Conservation (phyloP, 2,113 vertebrate species). For the Otocyon megalotis region DNA sequence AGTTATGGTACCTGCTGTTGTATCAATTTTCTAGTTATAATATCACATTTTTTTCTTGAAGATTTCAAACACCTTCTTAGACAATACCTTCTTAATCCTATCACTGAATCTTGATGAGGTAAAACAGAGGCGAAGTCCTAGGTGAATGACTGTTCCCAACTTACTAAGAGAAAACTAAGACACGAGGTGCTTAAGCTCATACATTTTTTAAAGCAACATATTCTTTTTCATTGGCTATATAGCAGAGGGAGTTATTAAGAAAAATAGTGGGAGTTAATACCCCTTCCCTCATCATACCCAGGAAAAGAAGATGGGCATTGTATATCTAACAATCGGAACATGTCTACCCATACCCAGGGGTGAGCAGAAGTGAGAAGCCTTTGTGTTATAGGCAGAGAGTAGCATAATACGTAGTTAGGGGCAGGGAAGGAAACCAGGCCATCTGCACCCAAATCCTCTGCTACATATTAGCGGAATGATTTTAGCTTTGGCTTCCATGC, state of each 20-base stretch:
- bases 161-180: constrained; percentile 52
- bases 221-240: neutral
- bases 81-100: constrained; percentile 7
- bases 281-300: neutral
- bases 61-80: constrained; percentile 60
- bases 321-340: neutral
- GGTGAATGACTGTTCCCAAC: constrained; percentile 18
- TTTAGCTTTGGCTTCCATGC: neutral
- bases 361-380: neutral
- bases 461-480: neutral
- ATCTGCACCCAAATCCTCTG: neutral
- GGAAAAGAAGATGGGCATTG: neutral
- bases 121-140: constrained; percentile 33
- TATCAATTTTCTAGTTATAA: constrained; percentile 66
- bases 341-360: neutral
- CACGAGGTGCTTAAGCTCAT: neutral
- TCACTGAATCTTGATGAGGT: constrained; percentile 36
- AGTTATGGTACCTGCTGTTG: constrained; percentile 6
- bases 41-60: neutral
- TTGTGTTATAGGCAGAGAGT: neutral
- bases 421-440: neutral
- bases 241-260: neutral
- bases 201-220: neutral
- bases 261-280: neutral
- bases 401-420: too few species aligned